Percentiles rank a stretch among this genome's conserved stretches.
Evolutionary conservation across 2,888 invertebrate species (phyloP).

Genomic region (Acronicta leporina): DNA sequence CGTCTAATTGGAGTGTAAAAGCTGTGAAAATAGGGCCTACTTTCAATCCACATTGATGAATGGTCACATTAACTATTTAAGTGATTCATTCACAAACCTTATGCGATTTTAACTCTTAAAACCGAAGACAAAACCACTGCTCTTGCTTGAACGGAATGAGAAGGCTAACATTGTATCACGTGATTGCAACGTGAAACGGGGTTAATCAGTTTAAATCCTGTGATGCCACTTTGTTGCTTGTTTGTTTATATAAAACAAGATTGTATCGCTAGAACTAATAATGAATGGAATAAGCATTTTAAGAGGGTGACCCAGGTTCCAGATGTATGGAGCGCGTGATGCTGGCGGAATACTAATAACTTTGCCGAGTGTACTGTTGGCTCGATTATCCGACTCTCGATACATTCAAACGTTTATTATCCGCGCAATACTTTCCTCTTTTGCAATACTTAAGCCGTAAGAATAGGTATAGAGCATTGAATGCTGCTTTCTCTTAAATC

Average conservation of each 20-base stretch:
- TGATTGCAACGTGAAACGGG: constrained; percentile 57
- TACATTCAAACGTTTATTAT: constrained; percentile 17
- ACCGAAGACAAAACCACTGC: not conserved
- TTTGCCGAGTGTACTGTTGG: constrained; percentile 11
- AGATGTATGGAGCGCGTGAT: constrained; percentile 26
- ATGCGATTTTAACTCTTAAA: constrained; percentile 34
- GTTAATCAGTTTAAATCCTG: constrained; percentile 64
- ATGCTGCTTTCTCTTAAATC: not conserved
- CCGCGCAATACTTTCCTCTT: constrained; percentile 18
- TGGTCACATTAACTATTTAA: constrained; percentile 64
- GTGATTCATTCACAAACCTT: constrained; percentile 38
- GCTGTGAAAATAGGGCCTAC: constrained; percentile 57
- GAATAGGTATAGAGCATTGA: not conserved
- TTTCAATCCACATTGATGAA: constrained; percentile 65
- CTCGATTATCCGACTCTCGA: constrained; percentile 37
- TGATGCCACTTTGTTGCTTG: constrained; percentile 28
- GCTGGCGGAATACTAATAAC: constrained; percentile 45
- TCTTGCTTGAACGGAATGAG: not conserved
- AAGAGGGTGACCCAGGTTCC: constrained; percentile 23
- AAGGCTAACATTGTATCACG: constrained; percentile 42
- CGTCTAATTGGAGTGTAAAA: constrained; percentile 45
- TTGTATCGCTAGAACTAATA: constrained; percentile 34
- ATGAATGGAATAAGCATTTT: constrained; percentile 41
- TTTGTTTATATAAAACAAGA: constrained; percentile 48
- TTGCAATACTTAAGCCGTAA: constrained; percentile 2